Percentiles rank a stretch among this genome's conserved stretches.
Conservation (phyloP, 1,140 invertebrate species). For the Aculops lycopersici region DNA sequence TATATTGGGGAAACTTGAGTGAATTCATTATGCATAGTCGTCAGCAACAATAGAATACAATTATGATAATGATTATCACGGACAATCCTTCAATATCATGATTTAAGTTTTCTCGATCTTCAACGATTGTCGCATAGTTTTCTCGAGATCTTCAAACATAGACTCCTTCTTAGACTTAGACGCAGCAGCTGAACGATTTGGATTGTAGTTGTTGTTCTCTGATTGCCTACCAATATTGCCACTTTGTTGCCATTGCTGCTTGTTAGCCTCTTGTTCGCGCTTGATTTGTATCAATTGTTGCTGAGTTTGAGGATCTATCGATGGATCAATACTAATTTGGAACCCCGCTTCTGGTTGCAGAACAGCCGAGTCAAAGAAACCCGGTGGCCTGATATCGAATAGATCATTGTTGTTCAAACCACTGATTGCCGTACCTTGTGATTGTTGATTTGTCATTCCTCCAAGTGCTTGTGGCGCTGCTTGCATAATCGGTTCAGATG, state of each 20-base stretch:
- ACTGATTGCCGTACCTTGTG: too few relatives aligned
- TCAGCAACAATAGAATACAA: too few relatives aligned
- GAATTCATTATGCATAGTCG: too few relatives aligned
- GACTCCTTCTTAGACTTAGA: slow-evolving; percentile 8
- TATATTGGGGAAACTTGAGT: too few relatives aligned
- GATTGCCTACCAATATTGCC: too few relatives aligned
- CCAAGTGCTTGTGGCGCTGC: too few relatives aligned
- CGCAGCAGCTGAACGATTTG: neutral
- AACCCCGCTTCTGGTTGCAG: neutral
- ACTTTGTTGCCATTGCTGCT: too few relatives aligned
- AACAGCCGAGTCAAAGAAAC: too few relatives aligned
- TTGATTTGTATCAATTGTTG: neutral
- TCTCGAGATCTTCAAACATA: slow-evolving; percentile 33
- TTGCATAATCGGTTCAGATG: neutral
- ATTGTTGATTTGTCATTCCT: too few relatives aligned
- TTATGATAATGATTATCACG: too few relatives aligned
- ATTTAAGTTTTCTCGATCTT: too few relatives aligned
- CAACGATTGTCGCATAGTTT: slow-evolving; percentile 27
- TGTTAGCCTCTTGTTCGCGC: neutral
- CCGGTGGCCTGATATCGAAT: neutral
- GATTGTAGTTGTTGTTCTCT: neutral
- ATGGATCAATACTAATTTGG: neutral
- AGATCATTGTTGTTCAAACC: neutral
- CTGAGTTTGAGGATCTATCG: neutral
- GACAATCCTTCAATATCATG: too few relatives aligned